Base-by-base conservation (phyloP, 2,888 invertebrate genomes). In the Hermaeophaga mercurialis region DNA sequence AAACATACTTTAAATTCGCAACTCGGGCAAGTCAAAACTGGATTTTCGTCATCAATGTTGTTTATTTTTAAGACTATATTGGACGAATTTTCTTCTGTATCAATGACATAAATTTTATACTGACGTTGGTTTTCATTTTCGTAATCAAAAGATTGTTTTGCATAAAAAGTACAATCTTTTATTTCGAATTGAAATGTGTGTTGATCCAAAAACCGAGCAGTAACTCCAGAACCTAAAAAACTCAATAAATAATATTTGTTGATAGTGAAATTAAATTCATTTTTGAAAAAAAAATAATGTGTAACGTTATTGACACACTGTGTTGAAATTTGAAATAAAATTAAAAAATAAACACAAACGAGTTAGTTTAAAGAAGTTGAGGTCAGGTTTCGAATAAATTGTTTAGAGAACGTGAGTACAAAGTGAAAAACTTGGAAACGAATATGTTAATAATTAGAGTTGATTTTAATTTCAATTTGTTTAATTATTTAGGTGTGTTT, bases 21-120 rank as follows among this genome's bases (percentile, higher is more conserved):
- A 7, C 33, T 26, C 1, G 28, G 41, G n/a, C 19, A 48, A 28
- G 7, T 9, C 15, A 54, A n/a, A 14, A 22, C 7, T 1, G 54
- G 54, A 2, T 9, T 5, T 31, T 54, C 54, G 15, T 54, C 54
- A 36, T 54, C 54, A 11, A 54, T 54, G 15, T 54, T 54, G 5
- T 31, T 28, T 17, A 54, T 38, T 1, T 17, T 45, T n/a, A 46
- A 3, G 19, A 14, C 4, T 19, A 47, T 31, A 5, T 0, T 6
- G 9, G 19, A 15, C n/a, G n/a, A 11, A 33, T n/a, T n/a, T n/a
- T n/a, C n/a, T n/a, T 18, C 28, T 5, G 2, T 12, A 3, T 44
- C 11, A 19, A n/a, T 38, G 12, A 39, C n/a, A 7, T 11, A 7
- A 12, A 47, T 8, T 11, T 24, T 15, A 17, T 17, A 26, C 22